Evolutionary conservation across 1,140 invertebrate genomes (phyloP).

Genomic region (Zaprionus camerounensis): DNA sequence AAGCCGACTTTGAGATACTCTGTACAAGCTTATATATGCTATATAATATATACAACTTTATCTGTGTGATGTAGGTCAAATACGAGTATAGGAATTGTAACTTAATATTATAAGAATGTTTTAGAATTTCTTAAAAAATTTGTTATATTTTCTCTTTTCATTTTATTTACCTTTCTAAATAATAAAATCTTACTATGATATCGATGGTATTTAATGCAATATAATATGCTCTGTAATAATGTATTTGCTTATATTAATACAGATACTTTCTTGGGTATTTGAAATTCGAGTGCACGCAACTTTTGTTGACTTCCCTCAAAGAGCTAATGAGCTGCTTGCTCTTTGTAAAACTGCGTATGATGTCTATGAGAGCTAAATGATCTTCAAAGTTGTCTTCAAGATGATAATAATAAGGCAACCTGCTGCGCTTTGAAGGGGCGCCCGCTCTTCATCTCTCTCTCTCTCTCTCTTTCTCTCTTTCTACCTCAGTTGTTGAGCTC

Average conservation of each 20-base stretch:
- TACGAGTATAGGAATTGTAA: too few relatives aligned
- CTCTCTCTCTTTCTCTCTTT: background rate
- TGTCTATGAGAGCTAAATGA: slow-evolving; percentile 11
- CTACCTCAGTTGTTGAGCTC: background rate
- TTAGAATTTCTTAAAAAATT: background rate
- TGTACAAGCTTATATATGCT: too few relatives aligned
- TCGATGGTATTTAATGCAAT: background rate
- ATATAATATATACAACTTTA: too few relatives aligned
- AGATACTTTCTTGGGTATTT: background rate
- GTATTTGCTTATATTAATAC: background rate
- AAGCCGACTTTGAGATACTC: background rate
- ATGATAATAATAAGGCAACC: slow-evolving; percentile 47
- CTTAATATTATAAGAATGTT: too few relatives aligned
- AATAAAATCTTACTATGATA: background rate
- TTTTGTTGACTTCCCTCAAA: background rate
- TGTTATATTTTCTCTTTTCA: too few relatives aligned
- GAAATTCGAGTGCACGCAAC: background rate
- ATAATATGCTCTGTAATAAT: background rate
- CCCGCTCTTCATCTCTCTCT: background rate
- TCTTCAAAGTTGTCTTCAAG: slow-evolving; percentile 44
- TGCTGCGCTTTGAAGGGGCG: slow-evolving; percentile 56
- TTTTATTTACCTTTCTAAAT: too few relatives aligned
- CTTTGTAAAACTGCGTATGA: slow-evolving; percentile 13
- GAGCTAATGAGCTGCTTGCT: slow-evolving; percentile 19
- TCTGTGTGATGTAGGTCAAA: too few relatives aligned